Evolutionary conservation across 2,113 vertebrate species (phyloP).

Genomic region (Phyllopteryx taeniolatus): DNA sequence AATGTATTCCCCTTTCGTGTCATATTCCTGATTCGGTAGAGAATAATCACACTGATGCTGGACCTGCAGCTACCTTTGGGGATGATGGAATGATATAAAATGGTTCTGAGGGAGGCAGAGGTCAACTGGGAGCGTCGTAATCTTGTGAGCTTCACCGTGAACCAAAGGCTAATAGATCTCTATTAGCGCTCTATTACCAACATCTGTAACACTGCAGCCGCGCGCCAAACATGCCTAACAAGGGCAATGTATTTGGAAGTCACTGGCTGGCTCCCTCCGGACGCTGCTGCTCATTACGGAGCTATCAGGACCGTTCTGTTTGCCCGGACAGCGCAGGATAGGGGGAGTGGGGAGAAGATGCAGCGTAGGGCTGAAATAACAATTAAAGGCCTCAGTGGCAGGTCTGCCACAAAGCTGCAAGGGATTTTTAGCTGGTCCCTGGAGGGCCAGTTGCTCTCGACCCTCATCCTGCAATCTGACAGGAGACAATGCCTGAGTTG

Average conservation of each 20-base stretch:
- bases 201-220: constrained; percentile 70
- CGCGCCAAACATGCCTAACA: constrained; percentile 73
- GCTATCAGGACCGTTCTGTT: constrained; percentile 70
- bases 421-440: constrained; percentile 42
- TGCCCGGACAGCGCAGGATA: constrained; percentile 46
- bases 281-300: constrained; percentile 65
- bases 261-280: constrained; percentile 65
- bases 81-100: constrained; percentile 57
- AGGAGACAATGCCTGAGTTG: constrained; percentile 50
- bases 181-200: constrained; percentile 74
- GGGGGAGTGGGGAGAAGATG: constrained; percentile 34
- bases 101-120: constrained; percentile 49
- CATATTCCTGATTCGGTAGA: constrained; percentile 13
- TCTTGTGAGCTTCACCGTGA: constrained; percentile 50
- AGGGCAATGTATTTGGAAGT: constrained; percentile 77
- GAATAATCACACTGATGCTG: constrained; percentile 1
- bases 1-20: constrained; percentile 69
- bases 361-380: constrained; percentile 57
- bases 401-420: constrained; percentile 35
- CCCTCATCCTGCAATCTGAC: constrained; percentile 51
- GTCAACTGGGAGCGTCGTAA: constrained; percentile 50
- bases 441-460: constrained; percentile 60
- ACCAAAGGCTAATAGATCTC: constrained; percentile 74
- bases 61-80: constrained; percentile 54
- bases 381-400: constrained; percentile 59